Percentiles rank a stretch among this genome's conserved stretches.
phyloP scores from a whole-genome alignment of 2,797 vertebrate species.

The Simalia tracyae region DNA sequence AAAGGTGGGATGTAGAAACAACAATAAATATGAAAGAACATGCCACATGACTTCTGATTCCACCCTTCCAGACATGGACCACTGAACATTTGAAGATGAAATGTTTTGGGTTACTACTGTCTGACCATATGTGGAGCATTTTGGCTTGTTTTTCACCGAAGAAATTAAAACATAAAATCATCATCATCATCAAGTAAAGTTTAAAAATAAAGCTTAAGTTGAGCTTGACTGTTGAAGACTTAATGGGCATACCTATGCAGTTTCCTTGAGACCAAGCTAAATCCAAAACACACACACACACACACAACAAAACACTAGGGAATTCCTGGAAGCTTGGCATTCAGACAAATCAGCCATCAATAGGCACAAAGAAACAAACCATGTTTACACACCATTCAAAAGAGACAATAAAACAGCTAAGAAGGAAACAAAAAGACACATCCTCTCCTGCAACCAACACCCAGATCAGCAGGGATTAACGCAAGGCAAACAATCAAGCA shows the following conservation, averaged over 20 bases:
- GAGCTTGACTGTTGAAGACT: background rate
- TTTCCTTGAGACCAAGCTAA: background rate
- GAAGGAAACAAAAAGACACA: background rate
- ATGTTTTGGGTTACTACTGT: background rate
- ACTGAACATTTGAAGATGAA: background rate
- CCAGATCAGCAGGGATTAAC: background rate
- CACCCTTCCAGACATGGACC: background rate
- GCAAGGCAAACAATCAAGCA: background rate
- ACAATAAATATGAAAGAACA: background rate
- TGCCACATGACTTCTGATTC: background rate
- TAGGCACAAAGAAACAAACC: background rate
- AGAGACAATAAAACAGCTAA: background rate
- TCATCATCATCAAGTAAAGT: background rate
- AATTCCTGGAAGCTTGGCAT: background rate
- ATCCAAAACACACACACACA: background rate
- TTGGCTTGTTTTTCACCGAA: background rate
- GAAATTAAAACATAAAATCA: background rate
- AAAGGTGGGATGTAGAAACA: background rate
- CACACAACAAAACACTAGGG: background rate
- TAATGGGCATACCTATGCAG: background rate
- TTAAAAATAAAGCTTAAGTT: background rate
- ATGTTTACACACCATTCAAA: background rate
- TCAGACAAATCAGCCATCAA: background rate
- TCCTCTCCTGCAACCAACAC: background rate
- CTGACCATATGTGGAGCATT: background rate